A percentile compares a stretch with the other conserved stretches of the same genome.
Evolutionary conservation across 1,140 invertebrate genomes (phyloP).

Genomic region (Oncopodura yosiiana): DNA sequence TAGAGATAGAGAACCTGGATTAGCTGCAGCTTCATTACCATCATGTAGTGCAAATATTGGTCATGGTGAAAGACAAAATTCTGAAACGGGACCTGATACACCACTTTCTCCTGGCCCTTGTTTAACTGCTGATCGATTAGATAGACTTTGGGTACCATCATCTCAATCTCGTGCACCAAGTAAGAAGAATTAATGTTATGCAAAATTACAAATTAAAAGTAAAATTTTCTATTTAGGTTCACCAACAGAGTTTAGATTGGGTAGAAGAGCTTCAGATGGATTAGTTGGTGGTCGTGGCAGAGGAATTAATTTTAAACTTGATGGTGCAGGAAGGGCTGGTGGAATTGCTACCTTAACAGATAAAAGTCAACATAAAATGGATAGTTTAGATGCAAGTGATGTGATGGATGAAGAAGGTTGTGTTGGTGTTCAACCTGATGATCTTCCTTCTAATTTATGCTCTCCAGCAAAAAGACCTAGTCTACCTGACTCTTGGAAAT

Average conservation of each 20-base stretch:
- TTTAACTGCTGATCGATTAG: slow-evolving; percentile 25
- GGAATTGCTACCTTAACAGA: slow-evolving; percentile 29
- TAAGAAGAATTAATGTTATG: slow-evolving; percentile 4
- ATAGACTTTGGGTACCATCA: slow-evolving; percentile 29
- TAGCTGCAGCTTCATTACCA: slow-evolving; percentile 30
- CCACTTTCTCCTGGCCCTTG: slow-evolving; percentile 28
- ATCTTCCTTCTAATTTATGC: slow-evolving; percentile 25
- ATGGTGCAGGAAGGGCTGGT: slow-evolving; percentile 30
- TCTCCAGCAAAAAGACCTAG: slow-evolving; percentile 33
- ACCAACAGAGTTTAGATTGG: slow-evolving; percentile 58
- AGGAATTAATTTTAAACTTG: slow-evolving; percentile 35
- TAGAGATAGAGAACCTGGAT: slow-evolving; percentile 30
- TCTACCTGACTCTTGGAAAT: slow-evolving; percentile 30
- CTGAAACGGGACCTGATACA: slow-evolving; percentile 19
- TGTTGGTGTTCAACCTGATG: slow-evolving; percentile 11
- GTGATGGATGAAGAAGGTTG: slow-evolving; percentile 19
- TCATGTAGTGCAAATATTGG: slow-evolving; percentile 22
- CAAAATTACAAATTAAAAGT: not conserved
- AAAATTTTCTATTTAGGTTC: slow-evolving; percentile 14
- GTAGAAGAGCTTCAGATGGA: slow-evolving; percentile 77
- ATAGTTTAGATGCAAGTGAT: not conserved
- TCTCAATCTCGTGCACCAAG: slow-evolving; percentile 20
- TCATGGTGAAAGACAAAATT: slow-evolving; percentile 24
- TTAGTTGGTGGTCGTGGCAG: slow-evolving; percentile 45
- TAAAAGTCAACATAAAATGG: slow-evolving; percentile 4